Conservation (phyloP, 2,797 vertebrate genomes). For the Pseudochirops cupreus region DNA sequence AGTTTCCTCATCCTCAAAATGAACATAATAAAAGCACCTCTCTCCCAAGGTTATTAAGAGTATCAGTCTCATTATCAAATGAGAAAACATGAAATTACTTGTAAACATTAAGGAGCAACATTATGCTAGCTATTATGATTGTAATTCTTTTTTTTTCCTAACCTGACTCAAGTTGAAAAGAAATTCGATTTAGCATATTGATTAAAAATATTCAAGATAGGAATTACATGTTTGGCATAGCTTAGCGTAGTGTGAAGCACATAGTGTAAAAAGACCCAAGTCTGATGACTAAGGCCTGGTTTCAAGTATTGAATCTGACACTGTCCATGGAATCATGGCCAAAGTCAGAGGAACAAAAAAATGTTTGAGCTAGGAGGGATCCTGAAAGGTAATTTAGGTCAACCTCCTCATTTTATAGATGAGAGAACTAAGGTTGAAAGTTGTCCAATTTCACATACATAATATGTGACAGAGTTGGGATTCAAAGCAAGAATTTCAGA, state of each 20-base stretch:
- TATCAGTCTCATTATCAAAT: background rate
- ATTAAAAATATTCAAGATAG: background rate
- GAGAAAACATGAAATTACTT: background rate
- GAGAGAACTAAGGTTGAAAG: background rate
- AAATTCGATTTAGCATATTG: background rate
- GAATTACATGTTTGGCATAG: background rate
- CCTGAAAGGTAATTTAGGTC: background rate
- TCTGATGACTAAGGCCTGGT: background rate
- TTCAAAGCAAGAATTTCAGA: background rate
- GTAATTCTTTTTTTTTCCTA: slow-evolving; percentile 35
- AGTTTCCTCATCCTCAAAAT: background rate
- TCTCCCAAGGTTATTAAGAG: background rate
- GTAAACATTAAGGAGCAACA: background rate
- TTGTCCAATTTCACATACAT: background rate
- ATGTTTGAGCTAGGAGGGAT: background rate
- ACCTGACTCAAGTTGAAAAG: slow-evolving; percentile 26
- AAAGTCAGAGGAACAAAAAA: background rate
- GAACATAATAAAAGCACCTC: background rate
- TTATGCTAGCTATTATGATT: background rate
- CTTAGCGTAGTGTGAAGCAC: background rate
- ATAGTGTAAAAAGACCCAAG: background rate
- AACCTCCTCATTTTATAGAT: background rate
- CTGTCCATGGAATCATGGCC: background rate
- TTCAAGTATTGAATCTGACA: background rate
- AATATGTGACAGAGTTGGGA: background rate